Evolutionary conservation across 1,140 invertebrate species (phyloP).

Genomic region (Phymorhynchus buccinoides): DNA sequence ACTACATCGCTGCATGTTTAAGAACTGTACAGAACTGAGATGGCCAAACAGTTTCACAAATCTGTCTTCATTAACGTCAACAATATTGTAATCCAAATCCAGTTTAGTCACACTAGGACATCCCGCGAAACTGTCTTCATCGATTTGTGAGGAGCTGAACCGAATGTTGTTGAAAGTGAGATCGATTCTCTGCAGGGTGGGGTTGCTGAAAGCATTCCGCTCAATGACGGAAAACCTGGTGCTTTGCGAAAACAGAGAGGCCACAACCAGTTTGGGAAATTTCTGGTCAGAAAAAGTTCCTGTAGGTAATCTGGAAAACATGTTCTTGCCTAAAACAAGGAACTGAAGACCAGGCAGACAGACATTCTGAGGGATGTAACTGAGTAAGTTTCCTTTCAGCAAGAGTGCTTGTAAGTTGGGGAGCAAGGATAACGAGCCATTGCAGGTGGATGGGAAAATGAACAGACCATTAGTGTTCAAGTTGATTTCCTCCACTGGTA

Average conservation of each 20-base stretch:
- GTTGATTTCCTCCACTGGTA: not conserved
- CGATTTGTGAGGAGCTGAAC: not conserved
- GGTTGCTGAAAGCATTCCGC: not conserved
- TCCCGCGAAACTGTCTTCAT: not conserved
- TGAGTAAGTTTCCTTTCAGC: not conserved
- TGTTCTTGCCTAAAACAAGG: not conserved
- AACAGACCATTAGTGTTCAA: not conserved
- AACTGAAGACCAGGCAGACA: constrained; percentile 1
- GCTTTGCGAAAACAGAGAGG: not conserved
- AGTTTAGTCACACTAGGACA: not conserved
- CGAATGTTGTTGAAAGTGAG: not conserved
- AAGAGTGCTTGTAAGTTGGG: not conserved
- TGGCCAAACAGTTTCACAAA: constrained; percentile 14
- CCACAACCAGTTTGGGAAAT: not conserved
- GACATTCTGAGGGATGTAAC: not conserved
- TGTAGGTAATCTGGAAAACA: not conserved
- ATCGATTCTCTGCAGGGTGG: not conserved
- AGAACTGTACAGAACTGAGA: not conserved
- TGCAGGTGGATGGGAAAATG: not conserved
- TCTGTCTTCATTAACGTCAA: not conserved
- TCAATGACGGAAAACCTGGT: not conserved
- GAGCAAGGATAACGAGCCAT: not conserved
- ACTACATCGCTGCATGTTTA: not conserved
- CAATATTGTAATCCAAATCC: not conserved
- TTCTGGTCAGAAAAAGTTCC: not conserved